Conservation (phyloP, 2,888 invertebrate species). For the Eueremaeus valkanovi region DNA sequence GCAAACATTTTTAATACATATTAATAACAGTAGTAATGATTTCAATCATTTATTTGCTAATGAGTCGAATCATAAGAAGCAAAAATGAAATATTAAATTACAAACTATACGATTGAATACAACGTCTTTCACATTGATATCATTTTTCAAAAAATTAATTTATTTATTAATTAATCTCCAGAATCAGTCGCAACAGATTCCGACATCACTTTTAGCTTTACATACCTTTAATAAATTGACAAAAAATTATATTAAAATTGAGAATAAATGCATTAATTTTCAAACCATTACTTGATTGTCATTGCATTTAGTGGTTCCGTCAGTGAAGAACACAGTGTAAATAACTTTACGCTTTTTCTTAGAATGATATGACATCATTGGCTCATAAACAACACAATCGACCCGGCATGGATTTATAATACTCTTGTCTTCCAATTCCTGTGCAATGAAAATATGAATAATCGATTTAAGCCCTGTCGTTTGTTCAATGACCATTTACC, state of each 20-base stretch:
- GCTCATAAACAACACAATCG: conserved; percentile 15
- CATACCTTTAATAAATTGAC: neutral
- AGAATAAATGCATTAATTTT: neutral
- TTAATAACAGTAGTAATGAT: neutral
- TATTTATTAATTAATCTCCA: too few species aligned
- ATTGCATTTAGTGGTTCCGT: neutral
- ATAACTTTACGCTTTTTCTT: neutral
- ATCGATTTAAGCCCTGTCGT: neutral
- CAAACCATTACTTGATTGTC: neutral
- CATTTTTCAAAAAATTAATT: too few species aligned
- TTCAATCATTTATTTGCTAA: neutral
- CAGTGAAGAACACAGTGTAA: neutral
- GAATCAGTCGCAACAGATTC: neutral
- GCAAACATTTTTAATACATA: conserved; percentile 6
- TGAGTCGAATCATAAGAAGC: neutral
- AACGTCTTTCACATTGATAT: too few species aligned
- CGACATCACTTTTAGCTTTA: neutral
- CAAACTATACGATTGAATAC: too few species aligned
- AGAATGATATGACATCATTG: neutral
- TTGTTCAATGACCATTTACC: too few species aligned
- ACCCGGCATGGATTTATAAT: conserved; percentile 11
- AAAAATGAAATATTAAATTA: neutral
- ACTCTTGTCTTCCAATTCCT: neutral
- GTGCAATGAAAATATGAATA: neutral
- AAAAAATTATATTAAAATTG: neutral